Evolutionary conservation across 2,888 invertebrate species (phyloP), one percentile per base, ranked within the genome.

Genomic region (Cremastinae sp.): DNA sequence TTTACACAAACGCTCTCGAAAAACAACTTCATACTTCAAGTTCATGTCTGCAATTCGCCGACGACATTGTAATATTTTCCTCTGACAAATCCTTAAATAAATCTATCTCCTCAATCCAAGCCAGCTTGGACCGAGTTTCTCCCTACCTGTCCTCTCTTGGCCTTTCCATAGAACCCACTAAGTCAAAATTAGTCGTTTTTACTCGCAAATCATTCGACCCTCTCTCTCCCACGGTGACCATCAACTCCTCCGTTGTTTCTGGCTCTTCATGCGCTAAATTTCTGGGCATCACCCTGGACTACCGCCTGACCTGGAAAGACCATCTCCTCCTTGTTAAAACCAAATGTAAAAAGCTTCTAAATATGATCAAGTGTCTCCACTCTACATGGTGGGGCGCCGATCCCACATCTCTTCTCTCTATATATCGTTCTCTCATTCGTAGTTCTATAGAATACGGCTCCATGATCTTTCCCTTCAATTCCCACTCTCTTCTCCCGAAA

Each of bases 21-120:
- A 9, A 16, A 0, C 41, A 64, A 0, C 39, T 72, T 0, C 20
- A 49, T 9, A 0, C 5, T 0, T 5, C 9, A 1, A 56, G 62
- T 8, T 49, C 64, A 8, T 62, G 61, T 8, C 20, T 69, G 0
- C 70, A 70, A 47, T 77, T 71, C 22, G 77, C 74, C 0, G 74
- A 71, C 4, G 77, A 74, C n/a, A 5, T 70, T 0, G 76, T 14
- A 0, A 51, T 76, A 3, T 41, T 49, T 37, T 53, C 56, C 0
- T 10, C 35, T 7, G 18, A 45, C 5, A 18, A 9, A 4, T 16
- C 47, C 14, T 22, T 73, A 2, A 8, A 53, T 1, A 22, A 47
- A 8, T 12, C 14, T 8, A 18, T 77, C 3, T 8, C 1, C 4
- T 56, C 62, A 0, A 37, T 74, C 1, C 70, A 78, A 43, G 16